phyloP scores from a whole-genome alignment of 2,888 invertebrate species.

The Zele albiditarsus region DNA sequence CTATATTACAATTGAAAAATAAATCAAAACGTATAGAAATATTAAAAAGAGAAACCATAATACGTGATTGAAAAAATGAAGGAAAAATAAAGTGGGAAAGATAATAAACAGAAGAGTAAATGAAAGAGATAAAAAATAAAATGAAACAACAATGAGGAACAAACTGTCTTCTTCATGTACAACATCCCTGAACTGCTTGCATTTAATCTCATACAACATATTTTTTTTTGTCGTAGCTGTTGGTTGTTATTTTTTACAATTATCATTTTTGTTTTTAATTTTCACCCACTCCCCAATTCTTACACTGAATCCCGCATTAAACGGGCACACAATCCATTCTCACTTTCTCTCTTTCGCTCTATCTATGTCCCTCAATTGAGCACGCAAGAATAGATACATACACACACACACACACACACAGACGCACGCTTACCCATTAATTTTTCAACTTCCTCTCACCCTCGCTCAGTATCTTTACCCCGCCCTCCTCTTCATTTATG shows the following conservation, averaged over 20 bases:
- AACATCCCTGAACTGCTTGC: constrained; percentile 50
- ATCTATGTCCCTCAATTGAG: constrained; percentile 20
- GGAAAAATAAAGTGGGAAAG: constrained; percentile 19
- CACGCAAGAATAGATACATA: constrained; percentile 27
- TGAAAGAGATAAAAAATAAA: constrained; percentile 12
- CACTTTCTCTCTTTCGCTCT: constrained; percentile 31
- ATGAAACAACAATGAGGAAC: constrained; percentile 23
- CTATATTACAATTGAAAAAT: constrained; percentile 48
- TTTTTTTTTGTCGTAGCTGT: constrained; percentile 61
- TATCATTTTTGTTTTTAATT: constrained; percentile 26
- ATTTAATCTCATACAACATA: constrained; percentile 56
- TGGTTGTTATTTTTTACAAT: constrained; percentile 66
- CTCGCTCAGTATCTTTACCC: background rate
- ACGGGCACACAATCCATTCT: constrained; percentile 50
- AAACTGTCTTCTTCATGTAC: constrained; percentile 29
- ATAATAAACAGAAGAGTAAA: constrained; percentile 25
- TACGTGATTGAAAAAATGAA: constrained; percentile 1
- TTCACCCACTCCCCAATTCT: constrained; percentile 31
- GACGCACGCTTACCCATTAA: constrained; percentile 5
- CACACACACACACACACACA: constrained; percentile 30
- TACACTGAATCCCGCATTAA: constrained; percentile 36
- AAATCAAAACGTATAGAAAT: constrained; percentile 14
- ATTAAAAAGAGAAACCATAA: constrained; percentile 20
- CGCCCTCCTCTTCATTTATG: constrained; percentile 14
- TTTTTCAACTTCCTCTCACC: background rate